phyloP scores from a whole-genome alignment of 2,797 vertebrate species.

The Melopsittacus undulatus region DNA sequence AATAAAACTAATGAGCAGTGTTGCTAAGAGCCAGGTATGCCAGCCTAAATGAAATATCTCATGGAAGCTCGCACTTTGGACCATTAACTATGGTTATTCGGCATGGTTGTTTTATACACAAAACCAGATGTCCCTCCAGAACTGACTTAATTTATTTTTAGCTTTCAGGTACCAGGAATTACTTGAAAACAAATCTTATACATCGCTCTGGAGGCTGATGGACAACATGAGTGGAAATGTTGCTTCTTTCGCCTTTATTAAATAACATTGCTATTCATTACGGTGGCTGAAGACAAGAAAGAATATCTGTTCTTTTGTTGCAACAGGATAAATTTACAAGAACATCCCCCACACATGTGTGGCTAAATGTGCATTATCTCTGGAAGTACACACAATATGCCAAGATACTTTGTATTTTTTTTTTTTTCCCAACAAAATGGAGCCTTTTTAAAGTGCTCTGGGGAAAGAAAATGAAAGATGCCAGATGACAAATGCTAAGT shows the following conservation, averaged over 20 bases:
- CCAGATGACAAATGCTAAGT: slow-evolving; percentile 47
- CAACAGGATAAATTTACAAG: background rate
- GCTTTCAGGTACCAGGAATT: background rate
- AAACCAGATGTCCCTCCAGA: background rate
- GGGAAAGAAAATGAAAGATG: slow-evolving; percentile 32
- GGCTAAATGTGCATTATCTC: background rate
- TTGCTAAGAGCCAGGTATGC: slow-evolving; percentile 35
- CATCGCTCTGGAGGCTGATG: background rate
- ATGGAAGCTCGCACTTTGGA: slow-evolving; percentile 9
- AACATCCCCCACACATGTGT: background rate
- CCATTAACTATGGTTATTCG: background rate
- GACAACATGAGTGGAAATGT: background rate
- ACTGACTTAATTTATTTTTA: background rate
- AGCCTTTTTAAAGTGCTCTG: background rate
- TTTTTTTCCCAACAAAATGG: background rate
- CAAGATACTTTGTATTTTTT: background rate
- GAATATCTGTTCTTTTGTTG: background rate
- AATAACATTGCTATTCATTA: background rate
- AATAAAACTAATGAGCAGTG: slow-evolving; percentile 7
- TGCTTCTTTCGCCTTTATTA: background rate
- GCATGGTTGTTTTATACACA: background rate
- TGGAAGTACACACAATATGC: background rate
- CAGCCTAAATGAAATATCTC: background rate
- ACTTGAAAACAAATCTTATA: background rate
- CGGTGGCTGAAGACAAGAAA: background rate